Percentiles rank a stretch among this genome's conserved stretches.
Evolutionary conservation across 92 coral and sea anemone genomes (phyloP).

Genomic region (Montipora capitata): DNA sequence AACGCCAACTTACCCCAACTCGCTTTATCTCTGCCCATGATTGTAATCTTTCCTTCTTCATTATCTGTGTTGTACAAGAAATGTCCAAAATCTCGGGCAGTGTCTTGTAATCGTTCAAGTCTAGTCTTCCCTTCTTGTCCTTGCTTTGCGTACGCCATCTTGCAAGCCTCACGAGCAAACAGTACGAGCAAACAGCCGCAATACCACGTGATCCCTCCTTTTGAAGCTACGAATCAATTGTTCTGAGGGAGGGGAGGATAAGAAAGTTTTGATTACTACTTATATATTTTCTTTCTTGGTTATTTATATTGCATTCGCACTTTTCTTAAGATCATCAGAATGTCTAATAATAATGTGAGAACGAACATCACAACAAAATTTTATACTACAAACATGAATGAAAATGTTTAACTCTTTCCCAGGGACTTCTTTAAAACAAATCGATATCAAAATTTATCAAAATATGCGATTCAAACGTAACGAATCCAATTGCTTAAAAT

Average conservation of each 20-base stretch:
- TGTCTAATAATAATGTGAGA: not conserved
- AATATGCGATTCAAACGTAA: not conserved
- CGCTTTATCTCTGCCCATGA: conserved; percentile 92
- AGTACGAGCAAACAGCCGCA: conserved; percentile 13
- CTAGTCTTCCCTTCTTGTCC: conserved; percentile 85
- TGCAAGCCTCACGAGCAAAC: conserved; percentile 83
- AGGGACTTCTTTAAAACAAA: too few relatives aligned
- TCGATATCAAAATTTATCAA: not conserved
- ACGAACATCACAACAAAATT: too few relatives aligned
- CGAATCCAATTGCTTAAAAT: not conserved
- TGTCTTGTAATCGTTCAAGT: conserved; percentile 71
- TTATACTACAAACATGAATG: too few relatives aligned
- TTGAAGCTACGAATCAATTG: not conserved
- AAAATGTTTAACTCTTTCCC: too few relatives aligned
- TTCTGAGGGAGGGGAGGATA: conserved; percentile 51
- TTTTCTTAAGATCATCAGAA: not conserved
- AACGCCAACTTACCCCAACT: conserved; percentile 93
- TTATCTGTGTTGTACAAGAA: conserved; percentile 89
- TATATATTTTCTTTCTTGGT: not conserved
- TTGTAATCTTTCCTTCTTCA: conserved; percentile 76
- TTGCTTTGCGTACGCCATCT: conserved; percentile 97
- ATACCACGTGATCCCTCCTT: conserved; percentile 79
- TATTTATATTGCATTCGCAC: not conserved
- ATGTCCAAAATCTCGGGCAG: conserved; percentile 62
- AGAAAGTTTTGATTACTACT: not conserved